Conservation (phyloP, 2,113 vertebrate species). For the Limanda limanda region DNA sequence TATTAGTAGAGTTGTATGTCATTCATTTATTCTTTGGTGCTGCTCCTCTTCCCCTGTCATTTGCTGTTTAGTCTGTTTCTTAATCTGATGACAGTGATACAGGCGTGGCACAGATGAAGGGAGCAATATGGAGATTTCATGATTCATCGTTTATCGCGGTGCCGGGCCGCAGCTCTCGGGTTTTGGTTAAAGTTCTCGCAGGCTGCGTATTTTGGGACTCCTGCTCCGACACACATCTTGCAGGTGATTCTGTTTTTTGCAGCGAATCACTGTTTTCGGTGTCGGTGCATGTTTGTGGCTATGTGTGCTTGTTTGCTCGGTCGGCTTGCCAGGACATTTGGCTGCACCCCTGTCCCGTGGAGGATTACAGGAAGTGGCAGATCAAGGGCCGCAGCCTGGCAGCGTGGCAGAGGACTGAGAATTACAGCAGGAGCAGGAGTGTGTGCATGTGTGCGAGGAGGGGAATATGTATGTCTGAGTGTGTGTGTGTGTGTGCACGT, state of each 20-base stretch:
- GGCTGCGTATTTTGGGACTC: conserved; percentile 9
- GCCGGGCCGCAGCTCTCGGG: not conserved
- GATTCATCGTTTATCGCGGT: conserved; percentile 18
- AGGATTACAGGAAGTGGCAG: conserved; percentile 80
- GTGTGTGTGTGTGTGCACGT: conserved; percentile 12
- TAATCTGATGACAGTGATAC: conserved; percentile 66
- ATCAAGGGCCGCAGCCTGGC: conserved; percentile 77
- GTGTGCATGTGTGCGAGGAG: conserved; percentile 35
- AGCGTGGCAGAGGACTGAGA: conserved; percentile 64
- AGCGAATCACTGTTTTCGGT: not conserved
- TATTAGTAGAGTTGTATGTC: conserved; percentile 55
- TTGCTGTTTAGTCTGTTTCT: conserved; percentile 50
- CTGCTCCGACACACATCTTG: not conserved
- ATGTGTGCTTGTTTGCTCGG: conserved; percentile 42
- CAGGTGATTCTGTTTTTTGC: conserved; percentile 9
- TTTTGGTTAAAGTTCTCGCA: conserved; percentile 7
- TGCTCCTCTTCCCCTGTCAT: conserved; percentile 30
- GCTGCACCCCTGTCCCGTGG: conserved; percentile 60
- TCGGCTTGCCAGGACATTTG: conserved; percentile 65
- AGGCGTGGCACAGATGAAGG: conserved; percentile 28
- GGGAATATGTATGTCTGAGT: conserved; percentile 9
- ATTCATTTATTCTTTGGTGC: conserved; percentile 52
- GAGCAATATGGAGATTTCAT: conserved; percentile 12
- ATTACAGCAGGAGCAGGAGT: conserved; percentile 69
- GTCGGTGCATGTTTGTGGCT: conserved; percentile 12